These are phyloP conservation scores for Chaetodon trifascialis DNA, from an alignment of 2,113 vertebrate species.

Conservation along the genomic window DNA sequence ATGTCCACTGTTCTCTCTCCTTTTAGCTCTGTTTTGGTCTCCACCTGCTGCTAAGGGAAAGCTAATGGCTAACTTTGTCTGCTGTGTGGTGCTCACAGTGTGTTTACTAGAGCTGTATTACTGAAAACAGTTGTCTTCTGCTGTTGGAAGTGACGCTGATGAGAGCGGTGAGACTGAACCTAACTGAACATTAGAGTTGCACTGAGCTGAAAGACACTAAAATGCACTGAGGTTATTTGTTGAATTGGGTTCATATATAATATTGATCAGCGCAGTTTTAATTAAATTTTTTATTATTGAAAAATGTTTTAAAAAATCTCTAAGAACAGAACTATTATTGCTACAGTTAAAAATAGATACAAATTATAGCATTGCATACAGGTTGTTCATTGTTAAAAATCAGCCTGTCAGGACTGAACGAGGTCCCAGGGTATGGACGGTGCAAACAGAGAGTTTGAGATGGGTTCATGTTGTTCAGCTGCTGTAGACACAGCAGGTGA, in stretches of 20 bases:
- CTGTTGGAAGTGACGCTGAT: not conserved
- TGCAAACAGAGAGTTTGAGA: not conserved
- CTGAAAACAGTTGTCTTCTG: not conserved
- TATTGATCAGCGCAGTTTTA: not conserved
- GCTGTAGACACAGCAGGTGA: not conserved
- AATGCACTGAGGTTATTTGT: not conserved
- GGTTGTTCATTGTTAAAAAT: no score
- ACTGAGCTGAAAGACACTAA: not conserved
- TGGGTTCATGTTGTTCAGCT: constrained; percentile 5
- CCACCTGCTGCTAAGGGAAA: not conserved
- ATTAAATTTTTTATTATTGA: not conserved
- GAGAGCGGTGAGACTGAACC: no score
- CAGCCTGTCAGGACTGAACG: constrained; percentile 53
- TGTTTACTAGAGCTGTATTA: not conserved
- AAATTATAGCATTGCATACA: not conserved
- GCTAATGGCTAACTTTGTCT: not conserved
- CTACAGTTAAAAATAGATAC: not conserved
- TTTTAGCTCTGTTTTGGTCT: constrained; percentile 5
- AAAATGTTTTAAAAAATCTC: not conserved
- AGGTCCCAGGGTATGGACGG: constrained; percentile 73
- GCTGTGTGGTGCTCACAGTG: no score
- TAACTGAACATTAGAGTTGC: not conserved
- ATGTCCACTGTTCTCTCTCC: not conserved
- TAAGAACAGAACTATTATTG: not conserved
- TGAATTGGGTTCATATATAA: not conserved